Percentiles rank a stretch among this genome's conserved stretches.
These are phyloP conservation scores for Protonemura montana DNA, from an alignment of 2,888 invertebrate genomes.

Conservation along the genomic window DNA sequence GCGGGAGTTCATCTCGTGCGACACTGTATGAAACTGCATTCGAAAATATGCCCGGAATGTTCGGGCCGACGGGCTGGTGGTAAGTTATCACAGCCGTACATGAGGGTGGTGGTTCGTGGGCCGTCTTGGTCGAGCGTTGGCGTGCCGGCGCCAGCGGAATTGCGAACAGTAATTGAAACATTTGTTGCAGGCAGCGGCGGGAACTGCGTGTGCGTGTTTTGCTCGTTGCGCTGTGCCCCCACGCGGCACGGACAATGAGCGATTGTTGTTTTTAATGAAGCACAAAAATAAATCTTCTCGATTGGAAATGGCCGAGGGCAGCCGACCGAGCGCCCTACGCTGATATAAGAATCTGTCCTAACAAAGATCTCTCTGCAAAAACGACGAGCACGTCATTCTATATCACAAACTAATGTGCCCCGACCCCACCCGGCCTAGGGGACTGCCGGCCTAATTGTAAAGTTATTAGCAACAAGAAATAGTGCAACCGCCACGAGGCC, in stretches of 20 bases:
- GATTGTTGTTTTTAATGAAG: slow-evolving; percentile 9
- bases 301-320: background rate
- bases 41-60: background rate
- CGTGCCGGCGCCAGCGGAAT: background rate
- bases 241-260: background rate
- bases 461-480: background rate
- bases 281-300: background rate
- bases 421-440: too few relatives aligned
- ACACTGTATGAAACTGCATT: background rate
- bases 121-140: background rate
- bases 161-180: background rate
- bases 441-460: background rate
- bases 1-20: background rate
- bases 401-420: too few relatives aligned
- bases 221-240: background rate
- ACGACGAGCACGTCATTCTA: background rate
- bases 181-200: background rate
- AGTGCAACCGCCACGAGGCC: background rate
- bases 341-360: background rate
- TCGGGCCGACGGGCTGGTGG: background rate
- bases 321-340: background rate
- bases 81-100: background rate
- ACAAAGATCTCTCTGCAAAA: background rate
- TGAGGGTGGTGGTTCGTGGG: too few relatives aligned
- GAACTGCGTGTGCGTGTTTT: background rate